Conservation (phyloP, 2,797 vertebrate species). For the Aphelocoma californica region DNA sequence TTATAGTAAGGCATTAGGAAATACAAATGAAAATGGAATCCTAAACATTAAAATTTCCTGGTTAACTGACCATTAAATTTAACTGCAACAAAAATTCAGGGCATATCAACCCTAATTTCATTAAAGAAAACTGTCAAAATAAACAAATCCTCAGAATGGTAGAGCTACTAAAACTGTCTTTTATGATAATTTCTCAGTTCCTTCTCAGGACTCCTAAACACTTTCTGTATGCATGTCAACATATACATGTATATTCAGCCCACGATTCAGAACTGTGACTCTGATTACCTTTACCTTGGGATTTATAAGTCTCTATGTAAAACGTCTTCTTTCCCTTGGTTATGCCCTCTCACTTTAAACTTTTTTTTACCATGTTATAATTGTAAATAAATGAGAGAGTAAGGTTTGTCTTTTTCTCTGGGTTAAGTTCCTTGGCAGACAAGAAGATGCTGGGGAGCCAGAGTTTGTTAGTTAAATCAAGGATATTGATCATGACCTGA, state of each 20-base stretch:
- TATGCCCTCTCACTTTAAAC: not conserved
- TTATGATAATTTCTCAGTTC: not conserved
- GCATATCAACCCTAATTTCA: not conserved
- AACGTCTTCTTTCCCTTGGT: not conserved
- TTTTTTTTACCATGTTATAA: not conserved
- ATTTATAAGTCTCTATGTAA: not conserved
- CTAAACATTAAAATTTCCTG: not conserved
- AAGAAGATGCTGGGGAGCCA: not conserved
- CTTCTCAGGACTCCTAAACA: not conserved
- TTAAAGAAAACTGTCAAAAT: not conserved
- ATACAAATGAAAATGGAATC: not conserved
- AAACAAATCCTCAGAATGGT: not conserved
- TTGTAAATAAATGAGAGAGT: not conserved
- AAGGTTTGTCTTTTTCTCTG: not conserved
- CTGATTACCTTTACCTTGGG: not conserved
- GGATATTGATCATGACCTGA: not conserved
- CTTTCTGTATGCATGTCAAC: not conserved
- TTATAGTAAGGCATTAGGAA: not conserved
- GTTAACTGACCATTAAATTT: not conserved
- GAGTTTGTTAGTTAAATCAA: constrained; percentile 46
- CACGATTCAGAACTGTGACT: not conserved
- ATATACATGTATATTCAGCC: not conserved
- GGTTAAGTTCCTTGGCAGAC: not conserved
- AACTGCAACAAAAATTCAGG: not conserved
- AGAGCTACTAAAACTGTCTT: not conserved